Conservation (phyloP, 2,888 invertebrate genomes). For the Cantharis nigra region DNA sequence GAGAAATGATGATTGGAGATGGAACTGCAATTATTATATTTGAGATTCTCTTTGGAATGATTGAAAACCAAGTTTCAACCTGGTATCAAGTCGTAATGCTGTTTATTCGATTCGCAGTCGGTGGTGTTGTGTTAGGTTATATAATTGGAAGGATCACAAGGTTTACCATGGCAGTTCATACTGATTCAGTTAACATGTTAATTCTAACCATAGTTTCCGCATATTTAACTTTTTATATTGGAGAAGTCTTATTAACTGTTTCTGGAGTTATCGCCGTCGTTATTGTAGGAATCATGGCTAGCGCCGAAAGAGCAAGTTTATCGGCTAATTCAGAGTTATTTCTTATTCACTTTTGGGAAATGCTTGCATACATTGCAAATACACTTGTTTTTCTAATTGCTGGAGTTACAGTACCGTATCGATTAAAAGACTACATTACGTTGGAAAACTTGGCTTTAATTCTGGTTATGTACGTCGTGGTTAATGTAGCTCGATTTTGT, state of each 20-base stretch:
- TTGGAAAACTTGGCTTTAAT: conserved; percentile 4
- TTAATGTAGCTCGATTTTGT: background rate
- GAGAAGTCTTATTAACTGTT: background rate
- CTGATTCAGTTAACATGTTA: conserved; percentile 8
- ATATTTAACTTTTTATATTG: conserved; percentile 10
- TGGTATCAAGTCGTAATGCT: conserved; percentile 6
- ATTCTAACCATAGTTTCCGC: conserved; percentile 7
- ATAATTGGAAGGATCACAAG: background rate
- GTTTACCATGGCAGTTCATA: conserved; percentile 7
- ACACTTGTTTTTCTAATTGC: conserved; percentile 7
- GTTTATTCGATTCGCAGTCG: conserved; percentile 9
- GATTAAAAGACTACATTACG: background rate
- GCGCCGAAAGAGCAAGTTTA: conserved; percentile 18
- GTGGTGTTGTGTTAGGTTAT: conserved; percentile 7
- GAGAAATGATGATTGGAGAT: conserved; percentile 17
- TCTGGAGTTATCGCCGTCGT: conserved; percentile 13
- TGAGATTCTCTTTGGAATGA: conserved; percentile 1
- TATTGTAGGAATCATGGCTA: conserved; percentile 13
- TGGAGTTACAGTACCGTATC: background rate
- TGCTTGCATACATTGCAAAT: conserved; percentile 3
- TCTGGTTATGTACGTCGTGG: conserved; percentile 11
- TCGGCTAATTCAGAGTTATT: conserved; percentile 8
- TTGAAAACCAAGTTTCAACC: background rate
- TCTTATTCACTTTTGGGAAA: conserved; percentile 13
- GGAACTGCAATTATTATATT: conserved; percentile 11